Base-by-base conservation (phyloP, 2,888 invertebrate species). In the Drosophila nr. fundita region DNA sequence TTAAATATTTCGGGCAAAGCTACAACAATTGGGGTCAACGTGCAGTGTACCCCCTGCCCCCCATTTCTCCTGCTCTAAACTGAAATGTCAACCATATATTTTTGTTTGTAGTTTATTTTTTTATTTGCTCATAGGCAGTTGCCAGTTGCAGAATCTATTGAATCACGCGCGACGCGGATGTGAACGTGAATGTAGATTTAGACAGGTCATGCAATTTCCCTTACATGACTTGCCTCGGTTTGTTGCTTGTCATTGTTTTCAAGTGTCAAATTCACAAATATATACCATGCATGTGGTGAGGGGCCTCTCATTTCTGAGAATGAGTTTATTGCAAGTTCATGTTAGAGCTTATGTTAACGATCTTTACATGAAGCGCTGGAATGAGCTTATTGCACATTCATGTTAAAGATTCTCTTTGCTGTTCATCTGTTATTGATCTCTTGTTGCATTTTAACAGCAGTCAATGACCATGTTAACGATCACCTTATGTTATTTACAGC, bases 1-100 rank as follows among this genome's bases (percentile, higher is more conserved):
- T 74, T 61, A 76, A 84, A 89, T 89, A 87, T 83, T 69, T 61
- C 65, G 68, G 67, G 64, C 62, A 50, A 45, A 62, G 58, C 73
- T 65, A 70, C 64, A 76, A 78, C 78, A 89, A 84, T 81, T 89
- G 84, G 76, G 89, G 79, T 87, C 84, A 89, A 78, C 73, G 72
- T 75, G 81, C 71, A 71, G 61, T 67, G 42, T 30, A 15, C 45
- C 45, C 48, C 38, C 40, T 27, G 13, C 42, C 24, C 10, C 13
- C 21, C 29, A 24, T 8, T n/a, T 55, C 38, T 8, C 13, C 21
- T 10, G 40, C 24, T 11, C 34, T 40, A 54, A 58, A 48, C 52
- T 45, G 10, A 59, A 63, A 52, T 58, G 42, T 38, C 68, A 54
- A 45, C 45, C 18, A 57, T 66, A 63, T 58, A 64, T 64, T 58